Conservation (phyloP, 2,113 vertebrate genomes). For the Patagioenas fasciata region DNA sequence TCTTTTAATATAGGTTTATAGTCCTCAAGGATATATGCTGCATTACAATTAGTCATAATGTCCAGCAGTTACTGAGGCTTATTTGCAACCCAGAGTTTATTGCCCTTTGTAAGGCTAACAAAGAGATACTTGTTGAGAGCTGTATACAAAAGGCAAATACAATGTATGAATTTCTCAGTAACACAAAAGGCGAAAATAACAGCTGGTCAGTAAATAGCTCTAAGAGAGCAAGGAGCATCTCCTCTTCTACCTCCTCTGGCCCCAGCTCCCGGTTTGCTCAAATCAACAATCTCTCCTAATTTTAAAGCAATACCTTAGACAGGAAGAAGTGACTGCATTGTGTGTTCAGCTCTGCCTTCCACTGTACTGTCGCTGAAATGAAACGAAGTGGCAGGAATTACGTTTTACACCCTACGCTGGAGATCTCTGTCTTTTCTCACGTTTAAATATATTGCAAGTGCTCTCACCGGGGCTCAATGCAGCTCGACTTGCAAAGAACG, state of each 20-base stretch:
- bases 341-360: background rate
- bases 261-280: background rate
- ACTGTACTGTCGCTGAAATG: background rate
- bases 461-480: accelerated
- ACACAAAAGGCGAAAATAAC: slow-evolving; percentile 59
- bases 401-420: background rate
- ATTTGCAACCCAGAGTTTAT: slow-evolving; percentile 77
- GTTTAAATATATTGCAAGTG: background rate
- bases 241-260: slow-evolving; percentile 17
- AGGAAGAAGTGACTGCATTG: background rate
- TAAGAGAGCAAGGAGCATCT: slow-evolving; percentile 34
- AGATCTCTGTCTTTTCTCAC: background rate
- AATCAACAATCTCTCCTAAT: background rate
- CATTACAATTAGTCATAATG: slow-evolving; percentile 80
- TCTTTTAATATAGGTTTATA: slow-evolving; percentile 79
- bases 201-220: slow-evolving; percentile 42
- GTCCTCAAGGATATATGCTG: slow-evolving; percentile 78
- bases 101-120: slow-evolving; percentile 78
- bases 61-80: slow-evolving; percentile 74
- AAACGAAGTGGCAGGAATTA: background rate
- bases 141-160: slow-evolving; percentile 79
- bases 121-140: slow-evolving; percentile 77
- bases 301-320: background rate
- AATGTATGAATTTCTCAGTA: slow-evolving; percentile 78
- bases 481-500: background rate